Base-by-base conservation (phyloP, 1,140 invertebrate species). In the Plectrocnemia conspersa region DNA sequence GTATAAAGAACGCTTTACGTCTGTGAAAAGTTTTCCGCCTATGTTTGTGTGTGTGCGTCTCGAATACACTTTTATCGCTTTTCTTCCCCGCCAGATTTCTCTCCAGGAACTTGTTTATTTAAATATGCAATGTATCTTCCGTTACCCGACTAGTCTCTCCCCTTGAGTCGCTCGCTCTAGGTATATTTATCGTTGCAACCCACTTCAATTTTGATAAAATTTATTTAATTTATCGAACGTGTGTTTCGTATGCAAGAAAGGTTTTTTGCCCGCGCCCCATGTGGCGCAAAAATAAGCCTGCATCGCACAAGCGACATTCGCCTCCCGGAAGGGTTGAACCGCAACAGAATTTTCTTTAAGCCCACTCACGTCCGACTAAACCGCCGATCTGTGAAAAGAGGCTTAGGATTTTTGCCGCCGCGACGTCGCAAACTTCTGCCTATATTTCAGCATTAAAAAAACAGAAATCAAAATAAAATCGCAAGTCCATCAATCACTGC, bases 11-110 rank as follows among this genome's bases (percentile, higher is more conserved):
- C 29, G 25, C 16, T 27, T 42, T 22, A 27, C 15, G 19, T 25
- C n/a, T 45, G 4, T 10, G 22, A 27, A 23, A 19, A 45, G 3
- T 45, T 45, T 45, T 45, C 25, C 29, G 25, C 23, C 36, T 10
- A 23, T 6, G 40, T 27, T 13, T 45, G 29, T 23, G 18, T 40
- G 19, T 29, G 50, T 45, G 52, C 52, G 38, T 42, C 52, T 45
- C 50, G 54, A 56, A 38, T 56, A 56, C 54, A 59, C 58, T 59
- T 59, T 55, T 59, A 59, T 59, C 48, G 42, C 58, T 52, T 59
- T 59, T 55, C 46, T 59, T 59, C 23, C 41, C 47, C 47, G 41
- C 46, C 58, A 59, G 58, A 59, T 59, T 59, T 50, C 47, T 33
- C 58, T 38, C 23, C 42, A 23, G 40, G 29, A 52, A 56, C 47